Conservation (phyloP, 30 jellyfish, hydroid and myxozoan genomes). For the Aurelia aurita complex sp. Pacific region DNA sequence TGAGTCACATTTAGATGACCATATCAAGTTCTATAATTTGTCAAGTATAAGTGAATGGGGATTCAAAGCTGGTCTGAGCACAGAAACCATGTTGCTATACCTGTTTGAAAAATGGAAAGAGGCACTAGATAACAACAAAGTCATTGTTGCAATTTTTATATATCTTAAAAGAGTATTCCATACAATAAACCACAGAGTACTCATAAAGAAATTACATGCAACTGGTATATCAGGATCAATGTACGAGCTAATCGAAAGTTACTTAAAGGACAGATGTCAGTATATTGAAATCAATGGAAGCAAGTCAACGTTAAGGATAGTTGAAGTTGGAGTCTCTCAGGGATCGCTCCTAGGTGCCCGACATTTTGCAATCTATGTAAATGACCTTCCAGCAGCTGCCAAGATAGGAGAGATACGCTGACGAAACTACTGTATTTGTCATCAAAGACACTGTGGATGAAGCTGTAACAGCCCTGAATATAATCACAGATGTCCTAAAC, state of each 20-base stretch:
- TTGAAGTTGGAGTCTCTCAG: constrained; percentile 11
- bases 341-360: too few relatives aligned
- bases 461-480: constrained; percentile 11
- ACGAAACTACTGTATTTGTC: too few relatives aligned
- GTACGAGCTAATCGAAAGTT: neutral
- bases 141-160: neutral
- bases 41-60: constrained; percentile 37
- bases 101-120: constrained; percentile 16
- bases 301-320: neutral
- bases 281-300: constrained; percentile 1
- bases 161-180: too few relatives aligned
- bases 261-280: neutral
- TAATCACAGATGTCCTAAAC: constrained; percentile 12
- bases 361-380: too few relatives aligned
- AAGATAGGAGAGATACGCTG: too few relatives aligned
- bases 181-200: too few relatives aligned
- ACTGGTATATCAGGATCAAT: too few relatives aligned
- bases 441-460: neutral
- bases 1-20: neutral
- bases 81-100: constrained; percentile 1
- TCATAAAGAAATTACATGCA: too few relatives aligned
- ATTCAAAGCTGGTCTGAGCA: neutral
- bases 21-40: neutral
- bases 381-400: too few relatives aligned
- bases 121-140: constrained; percentile 18